Conservation (phyloP, 2,888 invertebrate species). For the Drosophila prolongata region DNA sequence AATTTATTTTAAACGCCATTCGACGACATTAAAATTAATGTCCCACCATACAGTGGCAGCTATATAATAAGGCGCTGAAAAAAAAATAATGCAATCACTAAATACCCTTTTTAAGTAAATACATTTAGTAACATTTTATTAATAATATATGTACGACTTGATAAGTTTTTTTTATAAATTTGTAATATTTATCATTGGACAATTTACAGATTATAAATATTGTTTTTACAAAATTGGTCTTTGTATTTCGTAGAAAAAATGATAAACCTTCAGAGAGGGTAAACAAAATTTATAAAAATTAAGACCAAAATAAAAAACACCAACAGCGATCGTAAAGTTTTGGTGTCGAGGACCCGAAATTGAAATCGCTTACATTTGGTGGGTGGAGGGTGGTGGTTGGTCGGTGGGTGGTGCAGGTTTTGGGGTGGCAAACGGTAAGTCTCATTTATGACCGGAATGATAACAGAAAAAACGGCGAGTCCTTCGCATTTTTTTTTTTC, state of each 20-base stretch:
- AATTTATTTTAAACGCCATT: constrained; percentile 44
- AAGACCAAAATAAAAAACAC: constrained; percentile 33
- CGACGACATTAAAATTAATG: constrained; percentile 46
- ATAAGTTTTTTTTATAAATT: not conserved
- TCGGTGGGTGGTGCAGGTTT: not conserved
- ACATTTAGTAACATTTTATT: not conserved
- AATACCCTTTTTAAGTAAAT: constrained; percentile 4
- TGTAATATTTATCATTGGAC: not conserved
- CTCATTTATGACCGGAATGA: constrained; percentile 35
- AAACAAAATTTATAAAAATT: constrained; percentile 25
- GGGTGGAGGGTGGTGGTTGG: not conserved
- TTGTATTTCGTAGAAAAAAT: not conserved
- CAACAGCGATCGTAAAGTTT: constrained; percentile 40
- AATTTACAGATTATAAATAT: too few relatives aligned
- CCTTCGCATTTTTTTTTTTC: constrained; percentile 18
- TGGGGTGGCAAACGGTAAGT: constrained; percentile 10
- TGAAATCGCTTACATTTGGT: constrained; percentile 32
- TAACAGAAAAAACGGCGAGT: constrained; percentile 30
- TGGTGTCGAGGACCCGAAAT: constrained; percentile 30
- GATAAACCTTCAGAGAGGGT: not conserved
- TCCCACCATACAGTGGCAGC: constrained; percentile 16
- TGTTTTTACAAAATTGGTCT: too few relatives aligned
- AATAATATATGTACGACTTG: too few relatives aligned
- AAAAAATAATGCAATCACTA: too few relatives aligned
- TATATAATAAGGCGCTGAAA: not conserved